Percentiles rank a stretch among this genome's conserved stretches.
Evolutionary conservation across 2,888 invertebrate species (phyloP).

Genomic region (Monopis laevigella): DNA sequence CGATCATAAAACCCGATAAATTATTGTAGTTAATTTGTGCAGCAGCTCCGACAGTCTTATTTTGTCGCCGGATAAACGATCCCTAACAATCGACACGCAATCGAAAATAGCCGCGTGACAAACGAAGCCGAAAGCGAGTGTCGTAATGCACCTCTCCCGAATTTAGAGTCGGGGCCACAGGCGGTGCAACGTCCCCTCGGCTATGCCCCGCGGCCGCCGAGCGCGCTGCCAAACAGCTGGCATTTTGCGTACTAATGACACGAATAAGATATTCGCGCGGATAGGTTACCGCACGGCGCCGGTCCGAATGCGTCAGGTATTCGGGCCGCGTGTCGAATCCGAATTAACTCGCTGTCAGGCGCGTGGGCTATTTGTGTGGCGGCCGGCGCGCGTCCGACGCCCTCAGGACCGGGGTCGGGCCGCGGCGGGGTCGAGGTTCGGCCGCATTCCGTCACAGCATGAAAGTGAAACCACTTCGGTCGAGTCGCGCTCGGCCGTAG

Average conservation of each 20-base stretch:
- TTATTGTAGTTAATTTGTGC: no score
- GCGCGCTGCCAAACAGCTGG: conserved; percentile 58
- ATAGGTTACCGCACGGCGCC: conserved; percentile 41
- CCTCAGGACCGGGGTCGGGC: conserved; percentile 23
- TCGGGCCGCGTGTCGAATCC: conserved; percentile 42
- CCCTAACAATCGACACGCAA: conserved; percentile 62
- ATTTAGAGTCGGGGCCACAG: conserved; percentile 48
- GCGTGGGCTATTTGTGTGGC: conserved; percentile 10
- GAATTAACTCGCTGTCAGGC: conserved; percentile 23
- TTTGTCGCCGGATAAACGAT: conserved; percentile 41
- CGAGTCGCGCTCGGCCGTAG: conserved; percentile 50
- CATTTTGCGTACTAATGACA: conserved; percentile 64
- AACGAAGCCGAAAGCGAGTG: conserved; percentile 63
- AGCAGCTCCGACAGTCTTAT: conserved; percentile 23
- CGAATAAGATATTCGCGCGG: conserved; percentile 64
- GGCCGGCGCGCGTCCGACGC: not conserved
- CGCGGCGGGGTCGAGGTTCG: conserved; percentile 55
- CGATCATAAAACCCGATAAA: no score
- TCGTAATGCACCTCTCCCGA: conserved; percentile 63
- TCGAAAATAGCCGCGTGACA: conserved; percentile 63
- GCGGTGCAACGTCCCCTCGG: conserved; percentile 55
- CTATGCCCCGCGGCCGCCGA: conserved; percentile 33
- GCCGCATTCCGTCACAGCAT: conserved; percentile 59
- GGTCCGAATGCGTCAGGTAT: conserved; percentile 34
- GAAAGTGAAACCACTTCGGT: conserved; percentile 61